These are phyloP conservation scores for Amphipyra tragopoginis DNA, from an alignment of 2,888 invertebrate genomes.

Conservation along the genomic window DNA sequence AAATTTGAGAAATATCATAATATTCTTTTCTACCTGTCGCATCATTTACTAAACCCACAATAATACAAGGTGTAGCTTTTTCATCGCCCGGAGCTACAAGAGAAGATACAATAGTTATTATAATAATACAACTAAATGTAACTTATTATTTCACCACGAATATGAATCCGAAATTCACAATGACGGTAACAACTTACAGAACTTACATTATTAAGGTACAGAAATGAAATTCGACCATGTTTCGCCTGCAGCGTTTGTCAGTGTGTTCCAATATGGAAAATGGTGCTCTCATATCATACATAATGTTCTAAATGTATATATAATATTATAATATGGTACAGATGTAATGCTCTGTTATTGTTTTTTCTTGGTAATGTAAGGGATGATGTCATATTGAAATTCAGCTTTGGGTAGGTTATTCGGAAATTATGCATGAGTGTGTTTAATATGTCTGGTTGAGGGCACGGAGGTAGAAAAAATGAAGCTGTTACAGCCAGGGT, in stretches of 20 bases:
- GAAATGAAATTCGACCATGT: constrained; percentile 18
- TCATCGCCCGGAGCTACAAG: too few species aligned
- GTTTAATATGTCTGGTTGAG: constrained; percentile 22
- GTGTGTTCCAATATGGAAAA: constrained; percentile 14
- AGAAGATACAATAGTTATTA: not conserved
- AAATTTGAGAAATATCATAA: too few species aligned
- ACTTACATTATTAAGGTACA: constrained; percentile 21
- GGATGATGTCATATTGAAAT: constrained; percentile 42
- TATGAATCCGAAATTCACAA: not conserved
- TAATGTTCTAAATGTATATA: not conserved
- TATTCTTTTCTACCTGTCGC: too few species aligned
- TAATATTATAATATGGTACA: not conserved
- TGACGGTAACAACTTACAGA: constrained; percentile 14
- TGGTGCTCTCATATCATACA: constrained; percentile 7
- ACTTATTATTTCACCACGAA: not conserved
- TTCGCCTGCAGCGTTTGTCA: constrained; percentile 27
- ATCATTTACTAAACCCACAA: too few species aligned
- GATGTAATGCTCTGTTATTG: constrained; percentile 30
- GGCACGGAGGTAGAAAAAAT: constrained; percentile 13
- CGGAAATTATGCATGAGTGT: constrained; percentile 30
- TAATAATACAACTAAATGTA: not conserved
- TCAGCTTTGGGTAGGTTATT: constrained; percentile 32
- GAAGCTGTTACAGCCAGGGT: constrained; percentile 20
- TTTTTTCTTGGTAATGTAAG: constrained; percentile 29
- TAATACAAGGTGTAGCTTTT: too few species aligned